Base-by-base conservation (phyloP, 1,140 invertebrate genomes). In the Ceratina australensis region DNA sequence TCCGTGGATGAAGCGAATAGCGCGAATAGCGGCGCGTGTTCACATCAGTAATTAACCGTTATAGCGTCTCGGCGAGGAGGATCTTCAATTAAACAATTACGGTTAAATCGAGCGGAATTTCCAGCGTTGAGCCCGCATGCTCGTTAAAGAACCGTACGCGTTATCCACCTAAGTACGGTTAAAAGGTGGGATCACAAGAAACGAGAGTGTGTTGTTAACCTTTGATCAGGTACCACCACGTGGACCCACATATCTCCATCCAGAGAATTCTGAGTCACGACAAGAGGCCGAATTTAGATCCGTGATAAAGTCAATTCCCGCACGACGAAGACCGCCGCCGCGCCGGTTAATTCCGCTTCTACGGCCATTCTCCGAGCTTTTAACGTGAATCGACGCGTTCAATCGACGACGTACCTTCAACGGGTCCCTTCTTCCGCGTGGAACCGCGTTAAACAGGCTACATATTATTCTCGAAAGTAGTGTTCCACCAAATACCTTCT, bases 71-170 rank as follows among this genome's bases (percentile, higher is more conserved):
- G 81, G 81, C 47, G 65, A 54, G 83, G 86, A 87, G 80, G 83
- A 85, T 89, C 87, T 82, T 89, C 85, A 89, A 90, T 89, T 90
- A 89, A 89, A 89, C 85, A 89, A 90, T 90, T 90, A 90, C 82
- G 71, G 84, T 82, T 89, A 87, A 89, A 89, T 89, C 86, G 85
- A 88, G 80, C 75, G 84, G 83, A 88, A 87, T 88, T 89, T 86
- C 87, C 84, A 85, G 61, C 83, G 76, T 61, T 71, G 74, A 71
- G 68, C 89, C 89, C 89, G 89, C 87, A 90, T 90, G 76, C 79
- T 86, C 78, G 84, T 86, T 87, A 86, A 69, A 86, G 78, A 80
- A 82, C 74, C 68, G 61, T 69, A 74, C 59, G 65, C 57, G 72
- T 61, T 12, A 5, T 68, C 66, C 77, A 86, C 76, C 77, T 87